These are phyloP conservation scores for Halcyon badia DNA, from an alignment of 2,797 vertebrate genomes.

Conservation along the genomic window DNA sequence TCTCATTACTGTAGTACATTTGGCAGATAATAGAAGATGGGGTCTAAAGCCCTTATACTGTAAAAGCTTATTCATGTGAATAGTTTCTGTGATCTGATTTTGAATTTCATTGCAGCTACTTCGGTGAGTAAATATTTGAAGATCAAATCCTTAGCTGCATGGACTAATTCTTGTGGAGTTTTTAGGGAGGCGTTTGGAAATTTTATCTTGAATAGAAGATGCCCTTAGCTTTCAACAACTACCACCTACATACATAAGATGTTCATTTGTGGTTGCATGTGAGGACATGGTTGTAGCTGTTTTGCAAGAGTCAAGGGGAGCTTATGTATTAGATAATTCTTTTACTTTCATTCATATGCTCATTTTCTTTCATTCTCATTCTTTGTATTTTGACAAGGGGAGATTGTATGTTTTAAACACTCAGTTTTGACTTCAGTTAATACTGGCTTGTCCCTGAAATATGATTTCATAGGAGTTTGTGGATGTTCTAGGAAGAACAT, in stretches of 20 bases:
- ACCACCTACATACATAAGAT: slow-evolving; percentile 43
- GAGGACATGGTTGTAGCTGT: slow-evolving; percentile 40
- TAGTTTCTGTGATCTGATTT: not conserved
- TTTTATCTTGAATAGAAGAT: slow-evolving; percentile 34
- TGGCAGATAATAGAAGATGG: slow-evolving; percentile 24
- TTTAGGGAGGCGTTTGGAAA: slow-evolving; percentile 18
- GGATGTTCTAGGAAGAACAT: not conserved
- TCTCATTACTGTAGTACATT: not conserved
- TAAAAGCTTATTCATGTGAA: slow-evolving; percentile 18
- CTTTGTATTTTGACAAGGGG: slow-evolving; percentile 18
- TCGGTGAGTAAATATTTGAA: slow-evolving; percentile 15
- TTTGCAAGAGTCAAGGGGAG: slow-evolving; percentile 21
- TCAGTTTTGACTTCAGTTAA: slow-evolving; percentile 19
- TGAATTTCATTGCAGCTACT: slow-evolving; percentile 16
- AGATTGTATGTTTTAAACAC: not conserved
- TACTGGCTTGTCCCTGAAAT: not conserved
- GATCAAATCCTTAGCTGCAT: not conserved
- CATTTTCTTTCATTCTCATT: slow-evolving; percentile 39
- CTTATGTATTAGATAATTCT: slow-evolving; percentile 16
- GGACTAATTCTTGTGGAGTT: not conserved
- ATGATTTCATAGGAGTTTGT: not conserved
- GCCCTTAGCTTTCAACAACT: slow-evolving; percentile 53
- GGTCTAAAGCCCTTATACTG: not conserved
- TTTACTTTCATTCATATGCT: slow-evolving; percentile 40
- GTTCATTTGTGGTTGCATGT: slow-evolving; percentile 49